phyloP scores from a whole-genome alignment of 2,888 invertebrate species.

The Eulithis testata region DNA sequence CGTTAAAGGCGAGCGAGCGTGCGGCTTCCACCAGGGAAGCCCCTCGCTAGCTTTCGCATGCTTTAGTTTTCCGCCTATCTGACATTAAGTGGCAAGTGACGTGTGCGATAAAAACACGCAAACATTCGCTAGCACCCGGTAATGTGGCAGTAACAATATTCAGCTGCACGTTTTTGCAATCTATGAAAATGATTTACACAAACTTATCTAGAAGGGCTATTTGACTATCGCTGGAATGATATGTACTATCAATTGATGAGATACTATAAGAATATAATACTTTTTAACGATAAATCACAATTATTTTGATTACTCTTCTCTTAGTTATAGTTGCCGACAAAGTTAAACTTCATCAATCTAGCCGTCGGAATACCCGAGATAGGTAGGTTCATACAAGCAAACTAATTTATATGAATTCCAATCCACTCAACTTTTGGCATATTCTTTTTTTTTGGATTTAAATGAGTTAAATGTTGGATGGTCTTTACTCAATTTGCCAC shows the following conservation, averaged over 20 bases:
- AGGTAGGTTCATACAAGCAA: no score
- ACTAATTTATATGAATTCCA: no score
- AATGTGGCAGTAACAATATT: background rate
- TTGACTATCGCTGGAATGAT: slow-evolving; percentile 37
- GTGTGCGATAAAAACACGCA: background rate
- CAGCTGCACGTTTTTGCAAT: slow-evolving; percentile 25
- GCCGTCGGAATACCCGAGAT: no score
- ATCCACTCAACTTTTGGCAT: no score
- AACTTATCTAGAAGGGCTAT: slow-evolving; percentile 10
- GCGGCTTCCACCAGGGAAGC: no score
- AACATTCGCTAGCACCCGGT: background rate
- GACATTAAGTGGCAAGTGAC: no score
- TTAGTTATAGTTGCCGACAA: background rate
- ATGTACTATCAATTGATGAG: slow-evolving; percentile 39
- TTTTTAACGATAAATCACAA: slow-evolving; percentile 40
- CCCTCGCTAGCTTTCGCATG: no score
- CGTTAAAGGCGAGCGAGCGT: no score
- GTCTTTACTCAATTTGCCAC: no score
- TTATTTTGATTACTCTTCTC: slow-evolving; percentile 27
- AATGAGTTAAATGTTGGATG: no score
- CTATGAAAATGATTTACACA: slow-evolving; percentile 11
- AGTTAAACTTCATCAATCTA: background rate
- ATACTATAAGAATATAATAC: slow-evolving; percentile 31
- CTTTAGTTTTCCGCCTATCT: no score
- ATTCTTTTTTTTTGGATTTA: no score